These are phyloP conservation scores for Laticauda colubrina DNA, from an alignment of 2,113 vertebrate species.

Conservation along the genomic window DNA sequence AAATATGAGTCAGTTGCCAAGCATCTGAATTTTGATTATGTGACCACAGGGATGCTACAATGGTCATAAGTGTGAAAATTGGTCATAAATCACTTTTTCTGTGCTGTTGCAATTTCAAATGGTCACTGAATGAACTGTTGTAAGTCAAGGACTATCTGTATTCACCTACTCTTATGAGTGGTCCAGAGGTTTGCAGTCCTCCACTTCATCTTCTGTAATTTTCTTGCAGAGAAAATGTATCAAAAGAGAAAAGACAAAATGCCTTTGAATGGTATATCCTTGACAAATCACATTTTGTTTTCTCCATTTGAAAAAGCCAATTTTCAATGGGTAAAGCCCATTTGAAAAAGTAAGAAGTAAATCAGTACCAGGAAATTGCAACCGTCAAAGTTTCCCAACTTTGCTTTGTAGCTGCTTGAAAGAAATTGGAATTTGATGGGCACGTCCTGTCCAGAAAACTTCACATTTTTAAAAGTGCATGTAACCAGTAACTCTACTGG, in stretches of 20 bases:
- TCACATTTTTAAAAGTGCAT: not conserved
- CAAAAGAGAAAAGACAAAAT: not conserved
- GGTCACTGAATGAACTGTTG: not conserved
- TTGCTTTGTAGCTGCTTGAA: not conserved
- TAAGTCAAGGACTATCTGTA: not conserved
- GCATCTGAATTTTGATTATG: too few species aligned
- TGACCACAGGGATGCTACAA: too few species aligned
- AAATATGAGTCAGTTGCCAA: too few species aligned
- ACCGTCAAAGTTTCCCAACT: not conserved
- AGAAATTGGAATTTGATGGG: not conserved
- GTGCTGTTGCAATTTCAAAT: too few species aligned
- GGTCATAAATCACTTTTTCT: too few species aligned
- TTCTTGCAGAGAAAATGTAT: not conserved
- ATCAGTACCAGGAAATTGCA: not conserved
- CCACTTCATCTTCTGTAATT: not conserved
- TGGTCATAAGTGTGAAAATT: too few species aligned
- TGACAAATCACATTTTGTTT: not conserved
- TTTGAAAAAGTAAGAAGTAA: not conserved
- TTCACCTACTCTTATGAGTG: not conserved
- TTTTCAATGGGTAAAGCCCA: not conserved
- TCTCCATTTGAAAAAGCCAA: not conserved
- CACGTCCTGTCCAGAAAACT: not conserved
- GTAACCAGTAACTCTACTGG: not conserved
- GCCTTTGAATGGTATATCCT: not conserved
- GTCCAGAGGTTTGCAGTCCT: not conserved